Evolutionary conservation across 2,113 vertebrate genomes (phyloP).

Genomic region (Siphamia tubifer): DNA sequence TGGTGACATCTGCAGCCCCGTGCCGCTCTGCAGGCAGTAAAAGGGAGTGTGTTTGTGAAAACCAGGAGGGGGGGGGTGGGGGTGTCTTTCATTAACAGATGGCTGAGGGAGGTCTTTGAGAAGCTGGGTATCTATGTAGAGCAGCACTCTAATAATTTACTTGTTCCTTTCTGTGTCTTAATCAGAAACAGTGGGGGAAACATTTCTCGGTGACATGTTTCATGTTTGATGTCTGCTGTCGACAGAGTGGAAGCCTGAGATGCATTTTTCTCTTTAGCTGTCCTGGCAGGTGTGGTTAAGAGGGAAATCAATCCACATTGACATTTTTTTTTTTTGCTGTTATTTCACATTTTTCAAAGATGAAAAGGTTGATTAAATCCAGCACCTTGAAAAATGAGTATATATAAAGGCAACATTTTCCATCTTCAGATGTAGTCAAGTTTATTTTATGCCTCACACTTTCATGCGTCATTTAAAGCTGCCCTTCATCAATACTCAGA

Average conservation of each 20-base stretch:
- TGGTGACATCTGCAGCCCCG: conserved; percentile 22
- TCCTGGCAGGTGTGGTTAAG: conserved; percentile 24
- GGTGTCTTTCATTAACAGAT: conserved; percentile 19
- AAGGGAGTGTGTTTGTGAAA: background rate
- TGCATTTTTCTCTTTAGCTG: background rate
- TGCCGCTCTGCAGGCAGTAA: background rate
- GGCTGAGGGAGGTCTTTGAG: conserved; percentile 22
- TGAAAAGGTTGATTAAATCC: background rate
- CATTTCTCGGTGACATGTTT: conserved; percentile 25
- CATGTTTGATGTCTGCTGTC: conserved; percentile 32
- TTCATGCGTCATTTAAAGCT: background rate
- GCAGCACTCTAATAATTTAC: conserved; percentile 37
- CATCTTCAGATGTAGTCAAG: background rate
- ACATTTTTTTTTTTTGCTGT: conserved; percentile 24
- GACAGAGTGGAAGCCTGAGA: conserved; percentile 9
- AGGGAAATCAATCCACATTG: conserved; percentile 35
- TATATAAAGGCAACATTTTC: background rate
- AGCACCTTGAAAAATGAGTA: background rate
- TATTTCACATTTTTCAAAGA: conserved; percentile 23
- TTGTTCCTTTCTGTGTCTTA: conserved; percentile 5
- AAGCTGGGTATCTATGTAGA: background rate
- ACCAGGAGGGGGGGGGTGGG: background rate
- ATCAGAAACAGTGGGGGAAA: conserved; percentile 32
- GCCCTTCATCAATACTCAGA: background rate
- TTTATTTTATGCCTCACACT: background rate